These are phyloP conservation scores for Rotaria macrura DNA, from an alignment of 2,888 invertebrate genomes.

Conservation along the genomic window DNA sequence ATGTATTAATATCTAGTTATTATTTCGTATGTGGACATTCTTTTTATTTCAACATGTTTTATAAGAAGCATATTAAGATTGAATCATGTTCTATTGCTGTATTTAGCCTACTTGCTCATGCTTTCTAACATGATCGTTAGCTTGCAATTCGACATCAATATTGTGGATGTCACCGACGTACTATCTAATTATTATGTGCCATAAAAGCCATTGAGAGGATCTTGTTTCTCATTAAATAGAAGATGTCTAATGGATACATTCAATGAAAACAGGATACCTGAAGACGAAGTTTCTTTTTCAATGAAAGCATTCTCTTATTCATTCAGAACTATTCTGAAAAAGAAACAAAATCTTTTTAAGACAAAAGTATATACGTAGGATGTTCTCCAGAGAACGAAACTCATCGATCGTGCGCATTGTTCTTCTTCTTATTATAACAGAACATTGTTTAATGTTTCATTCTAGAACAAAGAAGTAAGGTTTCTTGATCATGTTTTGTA, in stretches of 20 bases:
- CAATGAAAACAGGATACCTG: too few species aligned
- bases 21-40: slow-evolving; percentile 78
- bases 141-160: background rate
- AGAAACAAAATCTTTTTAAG: background rate
- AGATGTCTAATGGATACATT: too few species aligned
- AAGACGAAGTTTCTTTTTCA: background rate
- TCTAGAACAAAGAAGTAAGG: background rate
- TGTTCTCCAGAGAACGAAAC: background rate
- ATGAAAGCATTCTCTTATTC: background rate
- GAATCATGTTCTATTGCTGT: background rate
- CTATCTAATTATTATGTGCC: background rate
- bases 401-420: background rate
- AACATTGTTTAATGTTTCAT: background rate
- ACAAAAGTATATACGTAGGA: background rate
- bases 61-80: background rate
- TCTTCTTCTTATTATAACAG: background rate
- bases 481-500: background rate
- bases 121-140: slow-evolving; percentile 55
- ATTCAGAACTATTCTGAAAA: background rate
- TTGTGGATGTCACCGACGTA: background rate
- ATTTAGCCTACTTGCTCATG: slow-evolving; percentile 67
- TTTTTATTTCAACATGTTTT: slow-evolving; percentile 56
- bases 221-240: background rate
- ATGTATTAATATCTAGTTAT: slow-evolving; percentile 62
- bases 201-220: background rate